phyloP scores from a whole-genome alignment of 1,140 invertebrate genomes.

The Nebria ingens region DNA sequence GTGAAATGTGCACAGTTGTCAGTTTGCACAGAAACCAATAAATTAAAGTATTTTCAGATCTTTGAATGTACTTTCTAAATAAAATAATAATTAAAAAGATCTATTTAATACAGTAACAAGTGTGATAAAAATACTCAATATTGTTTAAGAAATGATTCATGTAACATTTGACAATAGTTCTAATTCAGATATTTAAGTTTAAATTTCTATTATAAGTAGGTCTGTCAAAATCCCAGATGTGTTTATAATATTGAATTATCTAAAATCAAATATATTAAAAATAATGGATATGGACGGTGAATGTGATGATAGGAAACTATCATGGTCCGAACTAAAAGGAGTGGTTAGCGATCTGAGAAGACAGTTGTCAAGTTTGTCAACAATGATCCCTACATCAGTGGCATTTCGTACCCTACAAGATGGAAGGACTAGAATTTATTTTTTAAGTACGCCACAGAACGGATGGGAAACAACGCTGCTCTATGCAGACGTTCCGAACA shows the following conservation, averaged over 20 bases:
- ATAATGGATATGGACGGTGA: constrained; percentile 16
- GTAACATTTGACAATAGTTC: not conserved
- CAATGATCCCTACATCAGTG: constrained; percentile 66
- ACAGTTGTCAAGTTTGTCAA: constrained; percentile 62
- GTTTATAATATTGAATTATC: not conserved
- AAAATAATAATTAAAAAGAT: not conserved
- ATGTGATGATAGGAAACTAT: constrained; percentile 27
- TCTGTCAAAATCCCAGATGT: constrained; percentile 1
- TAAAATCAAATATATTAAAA: not conserved
- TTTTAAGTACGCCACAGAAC: constrained; percentile 72
- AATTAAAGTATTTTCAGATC: constrained; percentile 1
- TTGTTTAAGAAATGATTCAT: not conserved
- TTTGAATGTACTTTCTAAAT: constrained; percentile 4
- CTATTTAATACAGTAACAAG: not conserved
- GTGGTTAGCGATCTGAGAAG: constrained; percentile 73
- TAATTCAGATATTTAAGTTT: not conserved
- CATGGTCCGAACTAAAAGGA: constrained; percentile 70
- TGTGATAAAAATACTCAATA: not conserved
- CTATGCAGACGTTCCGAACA: constrained; percentile 66
- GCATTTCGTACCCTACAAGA: constrained; percentile 67
- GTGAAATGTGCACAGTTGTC: constrained; percentile 8
- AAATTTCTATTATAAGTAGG: not conserved
- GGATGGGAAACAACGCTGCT: constrained; percentile 81
- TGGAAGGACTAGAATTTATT: constrained; percentile 75
- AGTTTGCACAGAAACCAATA: not conserved